Conservation (phyloP, 2,888 invertebrate genomes). For the Entomobrya multifasciata region DNA sequence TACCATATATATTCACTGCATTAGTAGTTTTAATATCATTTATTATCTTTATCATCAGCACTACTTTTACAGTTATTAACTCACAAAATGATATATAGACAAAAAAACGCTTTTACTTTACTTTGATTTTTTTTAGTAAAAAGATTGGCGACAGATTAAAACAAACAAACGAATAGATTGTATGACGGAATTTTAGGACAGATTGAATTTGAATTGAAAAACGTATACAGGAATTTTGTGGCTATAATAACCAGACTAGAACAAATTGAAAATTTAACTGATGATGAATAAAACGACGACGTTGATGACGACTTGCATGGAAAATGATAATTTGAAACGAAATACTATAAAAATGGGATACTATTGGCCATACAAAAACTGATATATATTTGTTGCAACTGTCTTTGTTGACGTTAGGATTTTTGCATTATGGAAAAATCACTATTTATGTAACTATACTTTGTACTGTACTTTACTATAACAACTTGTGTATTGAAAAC, state of each 20-base stretch:
- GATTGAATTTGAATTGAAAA: no score
- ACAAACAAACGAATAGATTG: neutral
- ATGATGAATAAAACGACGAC: neutral
- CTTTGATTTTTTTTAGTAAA: no score
- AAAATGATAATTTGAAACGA: neutral
- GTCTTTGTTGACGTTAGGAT: constrained; percentile 55
- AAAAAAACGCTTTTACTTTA: constrained; percentile 50
- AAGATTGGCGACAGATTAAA: neutral
- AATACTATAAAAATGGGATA: no score
- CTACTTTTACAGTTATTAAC: constrained; percentile 52
- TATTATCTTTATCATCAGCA: constrained; percentile 49
- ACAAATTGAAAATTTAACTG: no score
- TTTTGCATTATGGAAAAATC: constrained; percentile 32
- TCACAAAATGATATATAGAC: no score
- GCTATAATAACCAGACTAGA: no score
- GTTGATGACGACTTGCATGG: constrained; percentile 48
- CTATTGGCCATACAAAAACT: no score
- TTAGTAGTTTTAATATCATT: constrained; percentile 52
- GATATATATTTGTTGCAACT: constrained; percentile 66
- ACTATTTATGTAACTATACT: constrained; percentile 29
- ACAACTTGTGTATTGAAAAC: neutral
- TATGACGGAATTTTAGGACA: neutral
- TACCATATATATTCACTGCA: constrained; percentile 50
- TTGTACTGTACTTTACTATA: constrained; percentile 26
- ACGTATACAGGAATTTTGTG: no score